phyloP scores from a whole-genome alignment of 2,113 vertebrate species.

The Thamnaconus septentrionalis region DNA sequence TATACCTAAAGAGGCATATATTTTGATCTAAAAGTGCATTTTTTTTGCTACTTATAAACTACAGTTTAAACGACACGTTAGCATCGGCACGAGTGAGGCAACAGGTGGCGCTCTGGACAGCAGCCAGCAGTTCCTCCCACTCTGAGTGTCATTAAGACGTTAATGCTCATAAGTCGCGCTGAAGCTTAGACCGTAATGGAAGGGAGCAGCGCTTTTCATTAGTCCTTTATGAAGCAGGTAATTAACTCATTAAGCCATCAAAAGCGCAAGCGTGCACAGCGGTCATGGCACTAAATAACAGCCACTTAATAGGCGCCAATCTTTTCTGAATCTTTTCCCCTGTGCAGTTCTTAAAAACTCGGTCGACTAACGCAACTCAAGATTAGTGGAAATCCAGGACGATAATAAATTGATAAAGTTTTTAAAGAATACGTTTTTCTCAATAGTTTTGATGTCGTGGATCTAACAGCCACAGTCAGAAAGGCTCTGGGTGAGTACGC shows the following conservation, averaged over 20 bases:
- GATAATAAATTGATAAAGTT: no score
- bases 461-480: no score
- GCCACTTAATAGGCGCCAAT: background rate
- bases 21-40: no score
- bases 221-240: background rate
- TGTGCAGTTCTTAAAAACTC: background rate
- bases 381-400: no score
- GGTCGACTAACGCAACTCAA: no score
- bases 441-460: no score
- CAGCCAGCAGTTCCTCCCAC: background rate
- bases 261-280: background rate
- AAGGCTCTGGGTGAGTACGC: no score
- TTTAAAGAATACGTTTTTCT: no score
- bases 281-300: background rate
- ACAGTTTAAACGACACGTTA: no score
- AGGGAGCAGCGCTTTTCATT: constrained; percentile 2
- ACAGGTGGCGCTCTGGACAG: background rate
- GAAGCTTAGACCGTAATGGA: background rate
- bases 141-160: background rate
- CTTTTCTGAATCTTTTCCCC: background rate
- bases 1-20: no score
- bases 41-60: no score
- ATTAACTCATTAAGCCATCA: constrained; percentile 1
- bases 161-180: background rate
- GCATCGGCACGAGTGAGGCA: background rate